Evolutionary conservation across 2,113 vertebrate genomes (phyloP).

Genomic region (Leucopternis melanops): DNA sequence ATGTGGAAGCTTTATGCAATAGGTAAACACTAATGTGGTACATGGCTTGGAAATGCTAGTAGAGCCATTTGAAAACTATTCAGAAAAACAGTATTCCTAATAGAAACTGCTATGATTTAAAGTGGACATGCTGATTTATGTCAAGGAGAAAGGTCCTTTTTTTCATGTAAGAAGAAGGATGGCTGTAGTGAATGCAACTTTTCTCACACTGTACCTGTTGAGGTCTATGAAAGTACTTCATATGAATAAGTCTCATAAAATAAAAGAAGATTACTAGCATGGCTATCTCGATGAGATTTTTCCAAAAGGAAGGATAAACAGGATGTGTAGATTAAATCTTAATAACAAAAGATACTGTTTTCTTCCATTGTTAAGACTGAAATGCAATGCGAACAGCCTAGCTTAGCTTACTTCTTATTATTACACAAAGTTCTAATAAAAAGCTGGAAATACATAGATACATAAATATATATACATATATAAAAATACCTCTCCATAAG

Average conservation of each 20-base stretch:
- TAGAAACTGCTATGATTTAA: not conserved
- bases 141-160: not conserved
- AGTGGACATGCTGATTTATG: not conserved
- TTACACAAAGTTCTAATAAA: not conserved
- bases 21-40: not conserved
- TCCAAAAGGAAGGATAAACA: not conserved
- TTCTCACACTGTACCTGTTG: not conserved
- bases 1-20: not conserved
- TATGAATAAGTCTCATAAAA: not conserved
- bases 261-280: not conserved
- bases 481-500: not conserved
- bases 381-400: not conserved
- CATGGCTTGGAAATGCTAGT: not conserved
- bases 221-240: not conserved
- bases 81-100: not conserved
- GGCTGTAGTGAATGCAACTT: not conserved
- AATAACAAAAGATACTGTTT: not conserved
- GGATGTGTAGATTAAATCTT: not conserved
- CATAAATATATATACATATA: not conserved
- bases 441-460: too few species aligned
- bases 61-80: not conserved
- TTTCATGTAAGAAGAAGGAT: not conserved
- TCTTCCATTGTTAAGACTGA: not conserved
- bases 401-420: not conserved
- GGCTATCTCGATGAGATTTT: not conserved